A percentile compares a stretch with the other conserved stretches of the same genome.
These are phyloP conservation scores for Psammodynastes pulverulentus DNA, from an alignment of 2,113 vertebrate genomes.

Conservation along the genomic window DNA sequence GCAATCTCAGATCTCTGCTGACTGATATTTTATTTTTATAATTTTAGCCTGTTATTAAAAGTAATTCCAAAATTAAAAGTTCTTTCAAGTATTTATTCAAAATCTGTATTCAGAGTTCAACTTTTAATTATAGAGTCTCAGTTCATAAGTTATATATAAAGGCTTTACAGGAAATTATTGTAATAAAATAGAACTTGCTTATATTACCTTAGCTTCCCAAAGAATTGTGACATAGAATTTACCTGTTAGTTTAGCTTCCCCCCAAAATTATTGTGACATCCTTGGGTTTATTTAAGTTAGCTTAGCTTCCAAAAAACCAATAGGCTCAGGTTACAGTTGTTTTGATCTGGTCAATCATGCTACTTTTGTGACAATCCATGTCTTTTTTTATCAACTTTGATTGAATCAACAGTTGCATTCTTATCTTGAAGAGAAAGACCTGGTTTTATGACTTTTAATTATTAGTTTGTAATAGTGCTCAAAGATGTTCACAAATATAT, in stretches of 20 bases:
- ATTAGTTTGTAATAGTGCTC: not conserved
- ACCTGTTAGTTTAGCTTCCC: not conserved
- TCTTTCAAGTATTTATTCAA: not conserved
- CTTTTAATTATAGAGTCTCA: not conserved
- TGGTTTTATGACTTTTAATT: not conserved
- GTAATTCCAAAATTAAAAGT: not conserved
- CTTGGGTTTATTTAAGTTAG: not conserved
- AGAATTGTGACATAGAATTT: not conserved
- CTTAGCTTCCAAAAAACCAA: not conserved
- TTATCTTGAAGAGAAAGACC: not conserved
- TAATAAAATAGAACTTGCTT: not conserved
- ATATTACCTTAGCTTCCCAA: not conserved
- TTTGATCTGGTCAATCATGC: not conserved
- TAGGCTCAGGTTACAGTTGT: not conserved
- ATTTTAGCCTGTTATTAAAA: not conserved
- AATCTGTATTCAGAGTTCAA: not conserved
- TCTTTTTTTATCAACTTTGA: not conserved
- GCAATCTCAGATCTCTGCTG: not conserved
- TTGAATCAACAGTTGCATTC: not conserved
- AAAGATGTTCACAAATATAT: not conserved
- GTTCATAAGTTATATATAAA: too few species aligned
- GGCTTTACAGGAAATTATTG: not conserved
- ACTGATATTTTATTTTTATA: not conserved
- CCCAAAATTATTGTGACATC: not conserved
- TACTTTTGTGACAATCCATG: not conserved